These are phyloP conservation scores for Netelia inedita DNA, from an alignment of 2,888 invertebrate species.

Conservation along the genomic window DNA sequence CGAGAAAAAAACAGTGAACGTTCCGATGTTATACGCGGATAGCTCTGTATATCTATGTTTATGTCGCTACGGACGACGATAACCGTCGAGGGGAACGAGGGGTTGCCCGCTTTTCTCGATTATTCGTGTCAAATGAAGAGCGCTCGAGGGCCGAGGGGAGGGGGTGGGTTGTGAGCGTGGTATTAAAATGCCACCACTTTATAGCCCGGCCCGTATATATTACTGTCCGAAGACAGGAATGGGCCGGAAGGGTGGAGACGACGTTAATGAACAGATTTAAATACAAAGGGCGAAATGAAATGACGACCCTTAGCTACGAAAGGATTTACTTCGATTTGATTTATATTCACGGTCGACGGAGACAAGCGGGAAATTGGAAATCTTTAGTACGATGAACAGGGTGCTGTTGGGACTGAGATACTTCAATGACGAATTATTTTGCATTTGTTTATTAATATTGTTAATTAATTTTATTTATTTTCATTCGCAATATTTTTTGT, in stretches of 20 bases:
- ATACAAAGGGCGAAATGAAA: constrained; percentile 13
- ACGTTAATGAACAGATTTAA: constrained; percentile 43
- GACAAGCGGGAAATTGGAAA: constrained; percentile 1
- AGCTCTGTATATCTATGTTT: not conserved
- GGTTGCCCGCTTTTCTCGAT: constrained; percentile 5
- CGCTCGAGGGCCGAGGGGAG: not conserved
- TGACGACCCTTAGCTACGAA: not conserved
- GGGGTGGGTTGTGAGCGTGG: not conserved
- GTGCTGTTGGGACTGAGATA: not conserved
- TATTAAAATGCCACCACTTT: constrained; percentile 29
- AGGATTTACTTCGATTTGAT: constrained; percentile 13
- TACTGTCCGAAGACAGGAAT: constrained; percentile 15
- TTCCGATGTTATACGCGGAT: not conserved
- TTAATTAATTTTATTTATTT: not conserved
- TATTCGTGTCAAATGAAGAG: constrained; percentile 29
- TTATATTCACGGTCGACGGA: not conserved
- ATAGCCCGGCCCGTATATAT: constrained; percentile 23
- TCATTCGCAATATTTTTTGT: not conserved
- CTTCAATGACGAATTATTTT: not conserved
- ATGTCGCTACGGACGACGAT: not conserved
- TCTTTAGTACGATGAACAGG: not conserved
- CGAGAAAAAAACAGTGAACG: not conserved
- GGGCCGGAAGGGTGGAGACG: not conserved
- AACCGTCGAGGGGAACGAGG: not conserved
- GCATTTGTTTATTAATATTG: not conserved